Evolutionary conservation across 1,140 invertebrate species (phyloP).

Genomic region (Branchinecta lindahli): DNA sequence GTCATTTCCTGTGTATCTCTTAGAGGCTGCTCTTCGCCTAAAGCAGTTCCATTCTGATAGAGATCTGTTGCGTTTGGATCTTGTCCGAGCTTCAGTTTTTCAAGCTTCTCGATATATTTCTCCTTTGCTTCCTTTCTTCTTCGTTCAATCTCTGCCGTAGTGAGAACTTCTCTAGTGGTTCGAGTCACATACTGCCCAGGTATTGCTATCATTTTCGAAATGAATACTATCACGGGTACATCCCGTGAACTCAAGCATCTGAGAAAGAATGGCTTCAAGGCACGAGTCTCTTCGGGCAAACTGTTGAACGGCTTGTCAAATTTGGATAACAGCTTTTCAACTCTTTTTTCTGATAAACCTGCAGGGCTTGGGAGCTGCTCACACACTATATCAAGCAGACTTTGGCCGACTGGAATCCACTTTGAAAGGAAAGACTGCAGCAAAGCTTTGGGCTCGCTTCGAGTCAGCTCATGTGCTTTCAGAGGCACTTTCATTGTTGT

Average conservation of each 20-base stretch:
- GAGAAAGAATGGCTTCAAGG: conserved; percentile 57
- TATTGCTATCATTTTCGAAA: conserved; percentile 90
- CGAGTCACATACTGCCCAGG: background rate
- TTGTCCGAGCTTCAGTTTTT: conserved; percentile 25
- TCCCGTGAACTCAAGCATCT: conserved; percentile 47
- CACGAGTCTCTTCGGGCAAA: conserved; percentile 49
- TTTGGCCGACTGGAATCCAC: conserved; percentile 61
- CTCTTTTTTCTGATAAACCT: conserved; percentile 56
- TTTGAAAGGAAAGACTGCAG: conserved; percentile 65
- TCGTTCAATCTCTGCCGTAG: conserved; percentile 52
- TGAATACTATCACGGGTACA: conserved; percentile 66
- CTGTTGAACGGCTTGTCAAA: conserved; percentile 47
- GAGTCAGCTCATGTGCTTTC: conserved; percentile 52
- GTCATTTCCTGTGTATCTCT: conserved; percentile 48
- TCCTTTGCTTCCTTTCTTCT: conserved; percentile 51
- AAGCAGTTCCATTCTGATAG: conserved; percentile 11
- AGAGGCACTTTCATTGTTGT: conserved; percentile 66
- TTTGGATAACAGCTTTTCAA: conserved; percentile 56
- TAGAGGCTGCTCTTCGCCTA: conserved; percentile 21
- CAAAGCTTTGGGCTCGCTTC: conserved; percentile 57
- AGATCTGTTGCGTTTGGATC: conserved; percentile 7
- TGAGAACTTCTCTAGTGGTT: conserved; percentile 35
- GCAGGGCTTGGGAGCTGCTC: conserved; percentile 62
- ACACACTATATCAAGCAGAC: conserved; percentile 49
- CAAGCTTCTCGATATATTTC: conserved; percentile 38